Percentiles rank a stretch among this genome's conserved stretches.
phyloP scores from a whole-genome alignment of 2,113 vertebrate genomes.

The Panthera uncia region DNA sequence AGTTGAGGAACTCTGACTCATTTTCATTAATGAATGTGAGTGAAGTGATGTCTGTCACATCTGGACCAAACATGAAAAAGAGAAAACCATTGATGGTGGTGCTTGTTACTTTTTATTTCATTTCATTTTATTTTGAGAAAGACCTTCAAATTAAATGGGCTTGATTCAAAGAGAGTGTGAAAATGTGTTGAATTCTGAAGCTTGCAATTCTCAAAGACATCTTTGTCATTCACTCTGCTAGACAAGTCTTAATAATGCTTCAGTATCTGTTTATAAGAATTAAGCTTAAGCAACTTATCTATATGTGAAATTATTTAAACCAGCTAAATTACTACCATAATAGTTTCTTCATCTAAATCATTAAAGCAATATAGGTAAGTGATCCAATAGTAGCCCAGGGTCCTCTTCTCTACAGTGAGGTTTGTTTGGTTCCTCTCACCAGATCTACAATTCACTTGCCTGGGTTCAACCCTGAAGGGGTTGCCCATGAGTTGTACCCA shows the following conservation, averaged over 20 bases:
- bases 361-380: background rate
- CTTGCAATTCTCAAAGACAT: background rate
- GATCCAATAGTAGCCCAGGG: background rate
- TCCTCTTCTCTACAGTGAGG: background rate
- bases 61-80: background rate
- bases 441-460: background rate
- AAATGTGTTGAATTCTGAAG: background rate
- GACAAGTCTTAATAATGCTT: background rate
- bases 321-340: background rate
- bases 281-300: background rate
- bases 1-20: background rate
- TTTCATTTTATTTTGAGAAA: background rate
- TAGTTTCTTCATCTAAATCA: background rate
- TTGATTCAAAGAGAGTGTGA: background rate
- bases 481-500: background rate
- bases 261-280: background rate
- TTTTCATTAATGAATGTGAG: background rate
- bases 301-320: background rate
- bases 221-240: background rate
- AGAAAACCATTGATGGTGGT: background rate
- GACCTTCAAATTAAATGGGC: background rate
- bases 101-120: background rate
- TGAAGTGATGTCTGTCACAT: background rate
- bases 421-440: background rate
- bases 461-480: background rate